Base-by-base conservation (phyloP, 1,140 invertebrate species). In the Plutomurus gul region DNA sequence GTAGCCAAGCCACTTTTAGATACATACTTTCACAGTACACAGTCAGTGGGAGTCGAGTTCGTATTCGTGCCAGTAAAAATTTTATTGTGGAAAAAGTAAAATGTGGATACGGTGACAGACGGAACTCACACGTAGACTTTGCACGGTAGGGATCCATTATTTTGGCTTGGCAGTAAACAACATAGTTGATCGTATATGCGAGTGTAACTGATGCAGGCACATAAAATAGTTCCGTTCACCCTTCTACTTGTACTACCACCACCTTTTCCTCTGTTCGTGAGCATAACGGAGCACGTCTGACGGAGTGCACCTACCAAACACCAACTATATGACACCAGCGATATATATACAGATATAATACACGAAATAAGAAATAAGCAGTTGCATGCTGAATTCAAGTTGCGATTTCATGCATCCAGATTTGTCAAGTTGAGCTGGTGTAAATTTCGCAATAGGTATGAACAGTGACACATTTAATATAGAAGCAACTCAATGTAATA, bases 151-250 rank as follows among this genome's bases (percentile, higher is more conserved):
- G 56, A 65, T 33, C 27, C 56, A 65, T 65, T 65, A 65, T 65
- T 65, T 65, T 65, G 36, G 36, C 56, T 33, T 30, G 18, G 56
- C 56, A 33, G 36, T 65, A 65, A 65, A 65, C 56, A 65, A 65
- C 25, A 65, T 65, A 65, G 56, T 65, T 65, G 30, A 65, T 65
- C 36, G 56, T 65, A 65, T n/a, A n/a, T 65, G 56, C 36, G 56
- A 65, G 56, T 65, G 56, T 65, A 65, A 65, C 56, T 65, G 56
- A 65, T 65, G 56, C 56, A 65, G 36, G 36, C 27, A 65, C 56
- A 65, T 65, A 65, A 65, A 65, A 65, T 27, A 27, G 30, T 65
- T 27, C 56, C 56, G 39, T n/a, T 43, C 39, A 43, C 39, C n/a
- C 13, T 65, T 33, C 56, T 16, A 33, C 56, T 30, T 65, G 16